Base-by-base conservation (phyloP, 2,888 invertebrate genomes). In the Pyralis farinalis region DNA sequence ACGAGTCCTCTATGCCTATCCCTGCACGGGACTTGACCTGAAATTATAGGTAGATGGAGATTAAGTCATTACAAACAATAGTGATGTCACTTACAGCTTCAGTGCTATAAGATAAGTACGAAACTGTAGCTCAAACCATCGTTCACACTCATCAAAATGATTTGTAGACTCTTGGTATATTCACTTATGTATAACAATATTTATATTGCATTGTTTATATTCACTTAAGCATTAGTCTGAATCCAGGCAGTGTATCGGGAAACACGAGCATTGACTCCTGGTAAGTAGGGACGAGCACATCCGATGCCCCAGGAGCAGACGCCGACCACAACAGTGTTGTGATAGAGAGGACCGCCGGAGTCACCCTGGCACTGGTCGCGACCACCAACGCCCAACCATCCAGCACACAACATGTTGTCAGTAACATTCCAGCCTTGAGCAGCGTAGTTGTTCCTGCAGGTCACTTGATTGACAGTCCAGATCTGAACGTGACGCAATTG, bases 341-440 rank as follows among this genome's bases (percentile, higher is more conserved):
- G 75, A 46, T 67, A 57, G 12, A 77, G 66, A 8, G 78, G 76
- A 29, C 75, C 70, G 1, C 78, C 78, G 9, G 67, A 67, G 54
- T 79, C 76, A 9, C 71, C 75, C 51, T 64, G 58, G 57, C 83
- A 83, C 56, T 77, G 79, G 55, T 75, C 82, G 11, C 80, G 67
- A 8, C 76, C 72, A 6, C 79, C 82, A 3, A 73, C 72, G 33
- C 70, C 67, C 1, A 71, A 54, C 63, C 68, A 71, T 3, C 69
- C 69, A 3, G 66, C 54, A 50, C 70, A 71, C 40, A 71, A 27
- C 71, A 73, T 71, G 50, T 64, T 69, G 32, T 47, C 59, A 3
- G 68, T 67, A 11, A 73, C 38, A 1, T 42, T 33, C 1, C 1
- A 12, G 0, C 71, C 63, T 9, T 60, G 46, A 20, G 59, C 54